phyloP scores from a whole-genome alignment of 2,888 invertebrate species.

The Drosophila anomelani region DNA sequence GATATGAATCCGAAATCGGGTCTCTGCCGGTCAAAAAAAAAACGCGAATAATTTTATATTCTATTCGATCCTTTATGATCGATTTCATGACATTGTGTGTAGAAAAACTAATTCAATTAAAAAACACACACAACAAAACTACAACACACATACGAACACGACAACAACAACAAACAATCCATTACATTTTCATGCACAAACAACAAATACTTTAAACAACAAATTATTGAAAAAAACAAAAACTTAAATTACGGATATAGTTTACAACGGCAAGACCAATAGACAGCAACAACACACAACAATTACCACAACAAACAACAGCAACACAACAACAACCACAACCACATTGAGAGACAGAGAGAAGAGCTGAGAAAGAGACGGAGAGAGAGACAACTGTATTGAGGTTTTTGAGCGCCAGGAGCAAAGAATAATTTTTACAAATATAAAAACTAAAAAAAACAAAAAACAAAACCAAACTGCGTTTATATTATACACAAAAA shows the following conservation, averaged over 20 bases:
- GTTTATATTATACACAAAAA: conserved; percentile 62
- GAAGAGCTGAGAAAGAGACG: conserved; percentile 23
- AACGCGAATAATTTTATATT: conserved; percentile 15
- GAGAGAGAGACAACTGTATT: conserved; percentile 58
- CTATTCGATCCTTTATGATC: conserved; percentile 38
- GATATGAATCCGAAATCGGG: conserved; percentile 18
- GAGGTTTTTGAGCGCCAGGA: conserved; percentile 66
- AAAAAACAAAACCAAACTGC: conserved; percentile 58
- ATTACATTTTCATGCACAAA: conserved; percentile 42
- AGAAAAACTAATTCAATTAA: conserved; percentile 70
- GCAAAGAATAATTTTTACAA: conserved; percentile 75
- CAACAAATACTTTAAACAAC: conserved; percentile 4
- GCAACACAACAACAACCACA: conserved; percentile 17
- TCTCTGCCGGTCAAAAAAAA: conserved; percentile 21
- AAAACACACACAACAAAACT: conserved; percentile 19
- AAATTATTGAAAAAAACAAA: conserved; percentile 21
- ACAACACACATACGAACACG: conserved; percentile 35
- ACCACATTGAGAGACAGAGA: conserved; percentile 33
- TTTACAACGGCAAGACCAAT: conserved; percentile 63
- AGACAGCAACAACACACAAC: conserved; percentile 31
- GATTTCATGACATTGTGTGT: conserved; percentile 56
- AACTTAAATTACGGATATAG: conserved; percentile 54
- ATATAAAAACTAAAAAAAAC: conserved; percentile 50
- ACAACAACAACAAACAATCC: conserved; percentile 33
- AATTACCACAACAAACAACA: conserved; percentile 16